Conservation (phyloP, 2,888 invertebrate species). For the Calliphora vomitoria region DNA sequence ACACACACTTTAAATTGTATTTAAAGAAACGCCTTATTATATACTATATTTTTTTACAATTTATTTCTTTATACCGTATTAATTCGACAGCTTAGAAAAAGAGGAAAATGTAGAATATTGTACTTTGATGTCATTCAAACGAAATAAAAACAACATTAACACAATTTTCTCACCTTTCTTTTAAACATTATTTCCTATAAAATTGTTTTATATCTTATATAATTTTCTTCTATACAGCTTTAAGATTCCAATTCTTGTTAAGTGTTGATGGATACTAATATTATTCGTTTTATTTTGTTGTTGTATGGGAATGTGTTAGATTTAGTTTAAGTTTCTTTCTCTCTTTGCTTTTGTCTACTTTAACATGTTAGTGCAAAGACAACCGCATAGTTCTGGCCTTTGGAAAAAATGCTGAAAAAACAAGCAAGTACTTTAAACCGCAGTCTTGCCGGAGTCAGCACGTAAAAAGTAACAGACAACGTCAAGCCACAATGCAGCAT, state of each 20-base stretch:
- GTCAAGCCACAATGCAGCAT: constrained; percentile 63
- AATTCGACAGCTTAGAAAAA: constrained; percentile 40
- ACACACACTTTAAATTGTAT: constrained; percentile 34
- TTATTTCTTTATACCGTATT: constrained; percentile 31
- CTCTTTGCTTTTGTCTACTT: constrained; percentile 51
- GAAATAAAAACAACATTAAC: constrained; percentile 74
- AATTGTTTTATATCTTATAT: background rate
- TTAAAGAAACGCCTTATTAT: constrained; percentile 60
- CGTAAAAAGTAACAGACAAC: constrained; percentile 73
- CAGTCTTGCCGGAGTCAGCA: constrained; percentile 65
- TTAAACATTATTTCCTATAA: constrained; percentile 48
- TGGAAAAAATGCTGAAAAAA: constrained; percentile 16
- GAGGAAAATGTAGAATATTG: constrained; percentile 41
- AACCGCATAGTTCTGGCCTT: constrained; percentile 58
- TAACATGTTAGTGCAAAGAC: constrained; percentile 42
- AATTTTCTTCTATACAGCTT: constrained; percentile 47
- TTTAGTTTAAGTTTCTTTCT: constrained; percentile 35
- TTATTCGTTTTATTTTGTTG: constrained; percentile 48
- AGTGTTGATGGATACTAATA: constrained; percentile 69
- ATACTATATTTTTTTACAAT: constrained; percentile 53
- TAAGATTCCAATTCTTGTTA: constrained; percentile 62
- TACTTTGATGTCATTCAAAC: constrained; percentile 71
- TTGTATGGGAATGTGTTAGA: constrained; percentile 38
- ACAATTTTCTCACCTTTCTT: constrained; percentile 74
- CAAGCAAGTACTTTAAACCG: constrained; percentile 58